These are phyloP conservation scores for Parasteatoda lunata DNA, from an alignment of 2,888 invertebrate species.

Conservation along the genomic window DNA sequence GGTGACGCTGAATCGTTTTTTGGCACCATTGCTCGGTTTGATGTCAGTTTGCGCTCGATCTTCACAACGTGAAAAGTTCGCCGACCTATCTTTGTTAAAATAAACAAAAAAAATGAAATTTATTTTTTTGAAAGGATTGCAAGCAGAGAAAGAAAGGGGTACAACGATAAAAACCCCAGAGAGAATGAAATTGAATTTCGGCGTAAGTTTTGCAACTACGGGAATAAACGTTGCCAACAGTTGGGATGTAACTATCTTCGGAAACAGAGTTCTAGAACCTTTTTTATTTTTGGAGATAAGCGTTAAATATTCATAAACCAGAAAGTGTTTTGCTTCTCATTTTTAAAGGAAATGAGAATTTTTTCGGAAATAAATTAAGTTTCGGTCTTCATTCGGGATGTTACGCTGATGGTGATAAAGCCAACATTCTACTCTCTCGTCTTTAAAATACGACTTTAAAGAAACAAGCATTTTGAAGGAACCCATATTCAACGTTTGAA, in stretches of 20 bases:
- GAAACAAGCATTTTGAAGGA: too few relatives aligned
- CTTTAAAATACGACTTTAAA: too few relatives aligned
- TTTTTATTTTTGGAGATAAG: not conserved
- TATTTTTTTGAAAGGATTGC: not conserved
- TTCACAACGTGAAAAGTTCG: constrained; percentile 22
- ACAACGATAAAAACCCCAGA: not conserved
- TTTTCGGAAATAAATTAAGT: not conserved
- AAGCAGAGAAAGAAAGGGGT: not conserved
- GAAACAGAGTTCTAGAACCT: not conserved
- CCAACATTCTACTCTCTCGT: too few relatives aligned
- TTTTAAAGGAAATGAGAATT: not conserved
- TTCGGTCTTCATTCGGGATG: constrained; percentile 9
- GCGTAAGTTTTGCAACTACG: constrained; percentile 1
- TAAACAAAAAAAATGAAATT: not conserved
- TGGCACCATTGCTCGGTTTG: constrained; percentile 13
- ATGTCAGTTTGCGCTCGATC: not conserved
- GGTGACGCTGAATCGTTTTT: constrained; percentile 38
- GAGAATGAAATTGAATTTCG: not conserved
- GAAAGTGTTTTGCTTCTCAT: not conserved
- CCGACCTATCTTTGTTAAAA: constrained; percentile 21
- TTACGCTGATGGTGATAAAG: not conserved
- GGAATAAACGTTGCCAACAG: not conserved
- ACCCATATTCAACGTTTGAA: too few relatives aligned
- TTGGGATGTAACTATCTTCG: not conserved
- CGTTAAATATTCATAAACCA: not conserved